phyloP scores from a whole-genome alignment of 2,888 invertebrate species.

The Eupsilia transversa region DNA sequence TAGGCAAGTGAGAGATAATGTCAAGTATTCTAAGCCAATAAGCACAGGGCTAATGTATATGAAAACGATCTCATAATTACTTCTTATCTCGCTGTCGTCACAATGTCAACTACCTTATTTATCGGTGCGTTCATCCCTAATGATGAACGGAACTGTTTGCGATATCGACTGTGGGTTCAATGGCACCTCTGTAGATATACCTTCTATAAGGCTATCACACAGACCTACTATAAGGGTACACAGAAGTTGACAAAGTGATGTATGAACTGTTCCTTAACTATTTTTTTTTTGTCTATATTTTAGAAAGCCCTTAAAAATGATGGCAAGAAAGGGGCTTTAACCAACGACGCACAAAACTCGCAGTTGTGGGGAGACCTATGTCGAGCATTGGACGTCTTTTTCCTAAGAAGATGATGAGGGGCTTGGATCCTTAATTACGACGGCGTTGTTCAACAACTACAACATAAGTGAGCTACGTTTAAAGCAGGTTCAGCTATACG shows the following conservation, averaged over 20 bases:
- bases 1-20: slow-evolving; percentile 8
- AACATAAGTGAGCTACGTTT: neutral
- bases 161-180: slow-evolving; percentile 34
- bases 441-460: neutral
- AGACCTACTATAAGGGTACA: too few species aligned
- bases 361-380: neutral
- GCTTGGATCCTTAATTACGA: neutral
- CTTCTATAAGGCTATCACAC: neutral
- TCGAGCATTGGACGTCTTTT: neutral
- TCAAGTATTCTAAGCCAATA: slow-evolving; percentile 15
- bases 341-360: neutral
- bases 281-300: too few species aligned
- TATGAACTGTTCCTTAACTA: neutral
- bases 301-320: neutral
- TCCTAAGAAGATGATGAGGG: neutral
- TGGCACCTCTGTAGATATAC: slow-evolving; percentile 6
- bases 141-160: slow-evolving; percentile 17
- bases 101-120: slow-evolving; percentile 45
- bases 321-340: neutral
- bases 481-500: too few species aligned
- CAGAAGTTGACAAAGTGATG: too few species aligned
- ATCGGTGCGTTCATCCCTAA: slow-evolving; percentile 40
- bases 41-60: slow-evolving; percentile 11
- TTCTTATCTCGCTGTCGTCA: slow-evolving; percentile 37
- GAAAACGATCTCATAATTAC: slow-evolving; percentile 26